These are phyloP conservation scores for Panagrolaimus sp. DNA, from an alignment of 1,140 invertebrate species.

Conservation along the genomic window DNA sequence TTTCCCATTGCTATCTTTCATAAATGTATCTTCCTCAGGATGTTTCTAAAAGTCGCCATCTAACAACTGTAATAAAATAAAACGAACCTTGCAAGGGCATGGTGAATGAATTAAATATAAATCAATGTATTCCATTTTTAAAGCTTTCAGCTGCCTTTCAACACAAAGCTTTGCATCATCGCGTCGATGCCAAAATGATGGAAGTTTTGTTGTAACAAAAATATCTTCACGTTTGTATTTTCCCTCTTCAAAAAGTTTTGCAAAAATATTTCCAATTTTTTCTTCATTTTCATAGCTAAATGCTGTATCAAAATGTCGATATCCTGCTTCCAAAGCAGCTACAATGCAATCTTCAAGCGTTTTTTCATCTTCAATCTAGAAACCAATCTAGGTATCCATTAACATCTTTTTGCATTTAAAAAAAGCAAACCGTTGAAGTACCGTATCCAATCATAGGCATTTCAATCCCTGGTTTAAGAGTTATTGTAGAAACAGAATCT, in stretches of 20 bases:
- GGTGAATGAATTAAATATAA: constrained; percentile 28
- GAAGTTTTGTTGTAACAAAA: constrained; percentile 70
- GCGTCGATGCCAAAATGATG: constrained; percentile 53
- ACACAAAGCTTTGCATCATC: constrained; percentile 13
- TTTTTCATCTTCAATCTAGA: constrained; percentile 7
- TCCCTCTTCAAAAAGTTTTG: constrained; percentile 48
- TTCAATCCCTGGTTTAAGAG: too few species aligned
- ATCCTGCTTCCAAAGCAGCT: constrained; percentile 26
- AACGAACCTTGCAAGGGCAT: constrained; percentile 18
- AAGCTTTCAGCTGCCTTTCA: constrained; percentile 20
- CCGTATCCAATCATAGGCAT: too few species aligned
- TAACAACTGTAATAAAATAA: too few species aligned
- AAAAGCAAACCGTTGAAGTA: too few species aligned
- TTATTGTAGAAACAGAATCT: too few species aligned
- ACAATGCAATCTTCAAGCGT: constrained; percentile 11
- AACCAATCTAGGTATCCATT: neutral
- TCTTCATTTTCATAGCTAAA: constrained; percentile 70
- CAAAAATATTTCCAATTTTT: constrained; percentile 66
- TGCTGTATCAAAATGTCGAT: constrained; percentile 65
- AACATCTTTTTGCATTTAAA: too few species aligned
- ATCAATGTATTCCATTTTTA: constrained; percentile 31
- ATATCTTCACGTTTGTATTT: constrained; percentile 68
- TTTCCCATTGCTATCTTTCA: too few species aligned
- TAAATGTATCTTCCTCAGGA: too few species aligned
- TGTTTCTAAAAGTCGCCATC: too few species aligned